Conservation (phyloP, 2,888 invertebrate genomes). For the Herminia tarsipennalis region DNA sequence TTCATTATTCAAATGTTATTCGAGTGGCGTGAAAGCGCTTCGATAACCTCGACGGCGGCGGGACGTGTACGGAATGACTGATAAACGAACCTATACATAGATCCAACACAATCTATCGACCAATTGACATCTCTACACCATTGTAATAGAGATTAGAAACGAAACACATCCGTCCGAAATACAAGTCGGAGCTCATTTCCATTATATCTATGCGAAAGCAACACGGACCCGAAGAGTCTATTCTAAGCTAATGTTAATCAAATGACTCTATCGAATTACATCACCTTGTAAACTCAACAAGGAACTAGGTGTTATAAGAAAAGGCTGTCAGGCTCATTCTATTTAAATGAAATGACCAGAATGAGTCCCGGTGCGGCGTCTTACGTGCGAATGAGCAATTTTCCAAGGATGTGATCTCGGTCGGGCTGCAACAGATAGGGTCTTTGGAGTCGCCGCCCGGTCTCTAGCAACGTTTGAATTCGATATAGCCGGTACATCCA, state of each 20-base stretch:
- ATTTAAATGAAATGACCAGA: constrained; percentile 46
- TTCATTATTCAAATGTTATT: constrained; percentile 81
- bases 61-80: constrained; percentile 73
- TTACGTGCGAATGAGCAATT: constrained; percentile 62
- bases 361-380: constrained; percentile 19
- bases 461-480: constrained; percentile 51
- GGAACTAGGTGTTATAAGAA: constrained; percentile 38
- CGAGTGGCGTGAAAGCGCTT: constrained; percentile 77
- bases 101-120: constrained; percentile 41
- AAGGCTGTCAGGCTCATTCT: constrained; percentile 44
- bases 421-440: constrained; percentile 45
- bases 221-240: constrained; percentile 49
- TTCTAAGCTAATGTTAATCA: constrained; percentile 61
- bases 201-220: constrained; percentile 61
- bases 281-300: constrained; percentile 48
- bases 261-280: constrained; percentile 56
- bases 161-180: constrained; percentile 44
- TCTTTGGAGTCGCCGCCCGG: constrained; percentile 44
- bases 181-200: constrained; percentile 58
- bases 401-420: constrained; percentile 63
- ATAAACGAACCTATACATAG: constrained; percentile 62
- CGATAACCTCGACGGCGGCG: constrained; percentile 70
- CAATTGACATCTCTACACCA: constrained; percentile 52
- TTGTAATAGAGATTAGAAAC: constrained; percentile 56
- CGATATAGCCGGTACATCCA: constrained; percentile 41